Evolutionary conservation across 2,797 vertebrate genomes (phyloP), one percentile per base, ranked within the genome.

Genomic region (Spheniscus humboldti): DNA sequence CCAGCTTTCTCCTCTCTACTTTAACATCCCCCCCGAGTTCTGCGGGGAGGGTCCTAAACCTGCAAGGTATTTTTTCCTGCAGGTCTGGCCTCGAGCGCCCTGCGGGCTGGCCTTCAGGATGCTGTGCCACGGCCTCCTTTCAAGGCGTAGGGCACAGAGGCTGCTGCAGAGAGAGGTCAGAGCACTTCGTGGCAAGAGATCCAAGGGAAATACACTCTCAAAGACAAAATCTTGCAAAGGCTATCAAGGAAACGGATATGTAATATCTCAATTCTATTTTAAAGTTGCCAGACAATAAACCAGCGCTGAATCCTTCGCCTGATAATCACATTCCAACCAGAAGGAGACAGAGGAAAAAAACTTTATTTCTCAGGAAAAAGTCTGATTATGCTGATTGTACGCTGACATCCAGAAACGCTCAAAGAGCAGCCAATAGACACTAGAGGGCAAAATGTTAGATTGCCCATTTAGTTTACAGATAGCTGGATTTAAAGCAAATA

Each of bases 221-320:
- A 91, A 94, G 84, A 28, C 39, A 86, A 76, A 74, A 59, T 50
- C 92, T 91, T 66, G 33, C 76, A 93, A 92, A 77, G 75, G 82
- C 69, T 78, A 69, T 73, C 95, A 82, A 77, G 82, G 88, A 86
- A 87, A 73, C 6, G 6, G 56, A 41, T 84, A 60, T 57, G 72
- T 91, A 90, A 82, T 95, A 89, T 74, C 90, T 96, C 75, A 47
- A n/a, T 94, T 95, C 87, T 94, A 66, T 96, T 96, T 90, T 89
- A 94, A 94, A 96, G 84, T 77, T 75, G 90, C 35, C 86, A 92
- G 78, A 85, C 66, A 92, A 83, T 95, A 92, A 96, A 95, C 84
- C 80, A 96, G 53, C 73, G 59, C 90, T 10, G 35, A 90, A 81
- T 84, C 73, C 47, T 60, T 92, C 95, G 80, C 35, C 71, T 91